Conservation (phyloP, 2,888 invertebrate genomes). For the Taphrorychus bicolor region DNA sequence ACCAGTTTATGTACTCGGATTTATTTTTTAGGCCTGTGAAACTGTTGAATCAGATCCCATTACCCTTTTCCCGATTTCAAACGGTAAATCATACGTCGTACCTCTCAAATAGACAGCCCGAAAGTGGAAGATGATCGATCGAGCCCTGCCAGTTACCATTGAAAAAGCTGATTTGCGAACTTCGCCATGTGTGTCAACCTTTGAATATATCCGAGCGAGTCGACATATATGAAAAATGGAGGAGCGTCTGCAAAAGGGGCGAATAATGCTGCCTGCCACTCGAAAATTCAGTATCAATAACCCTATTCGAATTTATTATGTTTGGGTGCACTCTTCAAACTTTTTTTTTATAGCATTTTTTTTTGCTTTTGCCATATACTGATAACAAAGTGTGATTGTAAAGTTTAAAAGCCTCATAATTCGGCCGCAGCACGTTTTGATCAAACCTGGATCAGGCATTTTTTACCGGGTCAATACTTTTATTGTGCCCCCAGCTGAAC, state of each 20-base stretch:
- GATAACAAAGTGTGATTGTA: neutral
- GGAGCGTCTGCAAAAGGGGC: slow-evolving; percentile 6
- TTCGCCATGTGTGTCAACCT: slow-evolving; percentile 23
- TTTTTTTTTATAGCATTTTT: no score
- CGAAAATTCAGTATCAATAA: slow-evolving; percentile 13
- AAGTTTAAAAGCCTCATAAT: no score
- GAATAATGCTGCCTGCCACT: slow-evolving; percentile 8
- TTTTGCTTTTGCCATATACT: no score
- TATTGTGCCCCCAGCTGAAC: neutral
- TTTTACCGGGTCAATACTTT: no score
- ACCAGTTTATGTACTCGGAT: neutral
- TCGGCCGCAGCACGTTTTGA: no score
- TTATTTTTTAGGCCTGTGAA: neutral
- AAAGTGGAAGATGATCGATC: slow-evolving; percentile 16
- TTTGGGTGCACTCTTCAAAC: slow-evolving; percentile 3
- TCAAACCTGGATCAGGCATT: no score
- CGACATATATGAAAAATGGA: slow-evolving; percentile 21
- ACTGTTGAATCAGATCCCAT: slow-evolving; percentile 12
- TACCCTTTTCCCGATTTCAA: neutral
- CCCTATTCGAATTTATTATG: slow-evolving; percentile 6
- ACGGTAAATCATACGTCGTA: slow-evolving; percentile 14
- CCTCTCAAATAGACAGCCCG: slow-evolving; percentile 7
- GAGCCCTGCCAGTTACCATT: slow-evolving; percentile 6
- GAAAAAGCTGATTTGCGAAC: slow-evolving; percentile 19
- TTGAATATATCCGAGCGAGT: slow-evolving; percentile 12